Percentiles rank a stretch among this genome's conserved stretches.
Conservation (phyloP, 1,140 invertebrate genomes). For the Drosophila willistoni region DNA sequence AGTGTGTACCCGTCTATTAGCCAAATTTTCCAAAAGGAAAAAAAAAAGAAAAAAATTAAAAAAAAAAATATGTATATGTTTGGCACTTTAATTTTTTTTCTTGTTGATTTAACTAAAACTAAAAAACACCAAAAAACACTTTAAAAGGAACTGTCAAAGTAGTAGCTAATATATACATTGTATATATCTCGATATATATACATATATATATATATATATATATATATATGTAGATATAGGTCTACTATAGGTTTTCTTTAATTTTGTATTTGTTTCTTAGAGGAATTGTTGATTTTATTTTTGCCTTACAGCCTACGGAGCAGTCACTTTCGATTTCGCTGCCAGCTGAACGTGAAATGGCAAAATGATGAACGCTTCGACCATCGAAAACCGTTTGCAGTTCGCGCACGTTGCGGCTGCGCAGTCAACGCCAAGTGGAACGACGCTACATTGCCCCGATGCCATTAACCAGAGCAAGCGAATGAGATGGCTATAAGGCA, state of each 20-base stretch:
- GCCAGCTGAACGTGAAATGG: slow-evolving; percentile 83
- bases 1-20: background rate
- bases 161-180: background rate
- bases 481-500: slow-evolving; percentile 25
- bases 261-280: too few species aligned
- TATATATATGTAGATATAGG: background rate
- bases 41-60: slow-evolving; percentile 2
- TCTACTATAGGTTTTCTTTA: background rate
- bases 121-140: background rate
- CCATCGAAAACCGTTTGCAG: slow-evolving; percentile 77
- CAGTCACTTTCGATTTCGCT: slow-evolving; percentile 83
- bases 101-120: background rate
- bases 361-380: slow-evolving; percentile 81
- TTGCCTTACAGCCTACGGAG: slow-evolving; percentile 66
- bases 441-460: background rate
- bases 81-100: background rate
- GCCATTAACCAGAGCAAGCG: slow-evolving; percentile 26
- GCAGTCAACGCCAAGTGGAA: slow-evolving; percentile 24
- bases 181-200: slow-evolving; percentile 8
- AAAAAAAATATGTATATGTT: background rate
- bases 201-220: too few species aligned
- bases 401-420: slow-evolving; percentile 12
- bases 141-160: background rate
- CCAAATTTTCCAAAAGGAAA: background rate
- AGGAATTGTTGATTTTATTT: background rate